Base-by-base conservation (phyloP, 2,888 invertebrate genomes). In the Orthonevra nobilis region DNA sequence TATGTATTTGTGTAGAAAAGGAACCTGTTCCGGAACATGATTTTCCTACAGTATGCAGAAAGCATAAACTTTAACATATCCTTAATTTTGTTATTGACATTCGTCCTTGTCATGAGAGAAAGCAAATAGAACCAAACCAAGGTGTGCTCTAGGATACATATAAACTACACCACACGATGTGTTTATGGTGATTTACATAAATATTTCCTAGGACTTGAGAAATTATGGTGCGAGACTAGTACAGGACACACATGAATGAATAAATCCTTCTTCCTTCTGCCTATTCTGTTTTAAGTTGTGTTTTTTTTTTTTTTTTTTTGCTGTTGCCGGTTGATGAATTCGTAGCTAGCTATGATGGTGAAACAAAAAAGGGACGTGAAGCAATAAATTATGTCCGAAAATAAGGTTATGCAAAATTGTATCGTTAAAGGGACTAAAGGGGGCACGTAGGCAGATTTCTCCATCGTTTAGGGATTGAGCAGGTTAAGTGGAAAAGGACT, bases 141-240 rank as follows among this genome's bases (percentile, higher is more conserved):
- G 66, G 68, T 73, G 66, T 73, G 54, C n/a, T n/a, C n/a, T 36
- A 73, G 56, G 44, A 77, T 44, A 60, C 70, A 77, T 64, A 77
- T n/a, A n/a, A n/a, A 72, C 64, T 77, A 72, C 52, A 73, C 79
- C 79, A 44, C 73, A 79, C 56, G 60, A 79, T 79, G 73, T 73
- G 79, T 79, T 79, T 79, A 79, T 79, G 79, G 79, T 79, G 79
- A 79, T 79, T 79, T 79, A 72, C 79, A 79, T 73, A 79, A 79
- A 79, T 73, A 73, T 79, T 63, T 73, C 60, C 38, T 48, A 66
- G 34, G 46, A 48, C 52, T 20, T 50, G 42, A 48, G 60, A 28
- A 19, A 42, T 32, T 50, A 44, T 50, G 73, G 66, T 34, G 30
- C 79, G n/a, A n/a, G n/a, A n/a, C 48, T 40, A 15, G 23, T 50